Percentiles rank a stretch among this genome's conserved stretches.
phyloP scores from a whole-genome alignment of 2,797 vertebrate species.

The Acipenser transmontanus region DNA sequence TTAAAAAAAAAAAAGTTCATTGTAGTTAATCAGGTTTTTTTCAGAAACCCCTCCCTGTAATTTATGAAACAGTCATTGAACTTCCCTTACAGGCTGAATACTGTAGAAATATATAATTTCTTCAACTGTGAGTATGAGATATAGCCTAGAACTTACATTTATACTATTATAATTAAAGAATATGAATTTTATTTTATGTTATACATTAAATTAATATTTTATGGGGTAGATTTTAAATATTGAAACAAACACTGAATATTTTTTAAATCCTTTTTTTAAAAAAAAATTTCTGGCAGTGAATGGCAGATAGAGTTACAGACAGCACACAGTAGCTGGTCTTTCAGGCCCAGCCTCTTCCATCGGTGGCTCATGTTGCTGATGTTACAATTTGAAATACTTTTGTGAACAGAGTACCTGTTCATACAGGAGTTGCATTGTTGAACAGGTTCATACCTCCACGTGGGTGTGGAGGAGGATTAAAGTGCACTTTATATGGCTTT shows the following conservation, averaged over 20 bases:
- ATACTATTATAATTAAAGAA: no score
- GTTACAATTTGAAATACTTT: conserved; percentile 51
- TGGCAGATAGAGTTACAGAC: conserved; percentile 39
- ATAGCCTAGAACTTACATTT: no score
- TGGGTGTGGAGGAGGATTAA: conserved; percentile 64
- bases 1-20: no score
- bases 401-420: conserved; percentile 56
- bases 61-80: no score
- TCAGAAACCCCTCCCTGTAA: no score
- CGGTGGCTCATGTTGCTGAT: conserved; percentile 48
- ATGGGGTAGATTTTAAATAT: background rate
- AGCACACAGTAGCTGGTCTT: conserved; percentile 35
- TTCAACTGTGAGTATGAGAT: no score
- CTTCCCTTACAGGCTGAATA: no score
- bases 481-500: conserved; percentile 56
- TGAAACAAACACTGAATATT: background rate
- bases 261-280: background rate
- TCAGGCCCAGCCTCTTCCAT: conserved; percentile 36
- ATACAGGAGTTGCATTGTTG: conserved; percentile 65
- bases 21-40: no score
- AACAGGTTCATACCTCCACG: conserved; percentile 56
- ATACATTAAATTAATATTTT: no score
- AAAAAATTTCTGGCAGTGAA: background rate
- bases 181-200: no score
- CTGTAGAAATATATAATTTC: no score